A percentile compares a stretch with the other conserved stretches of the same genome.
Conservation (phyloP, 23 tunicate genomes). For the Halocynthia roretzi region DNA sequence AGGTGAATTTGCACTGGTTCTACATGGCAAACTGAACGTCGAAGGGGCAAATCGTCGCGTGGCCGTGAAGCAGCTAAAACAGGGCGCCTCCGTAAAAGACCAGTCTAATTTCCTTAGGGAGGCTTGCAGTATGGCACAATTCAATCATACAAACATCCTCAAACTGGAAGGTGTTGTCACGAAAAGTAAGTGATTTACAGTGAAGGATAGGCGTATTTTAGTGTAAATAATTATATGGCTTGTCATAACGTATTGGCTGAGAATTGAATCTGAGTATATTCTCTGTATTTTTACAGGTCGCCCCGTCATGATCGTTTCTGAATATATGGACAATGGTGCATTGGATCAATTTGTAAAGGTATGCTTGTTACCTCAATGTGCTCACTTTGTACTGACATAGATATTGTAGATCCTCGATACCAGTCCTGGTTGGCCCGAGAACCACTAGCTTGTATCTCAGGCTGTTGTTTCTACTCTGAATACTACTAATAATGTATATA, state of each 20-base stretch:
- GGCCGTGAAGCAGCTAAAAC: conserved; percentile 57
- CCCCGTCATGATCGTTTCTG: conserved; percentile 61
- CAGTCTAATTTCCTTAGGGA: conserved; percentile 75
- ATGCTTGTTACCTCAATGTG: background rate
- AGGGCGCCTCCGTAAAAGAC: conserved; percentile 55
- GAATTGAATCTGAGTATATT: background rate
- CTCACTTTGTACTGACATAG: background rate
- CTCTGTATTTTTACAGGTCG: conserved; percentile 21
- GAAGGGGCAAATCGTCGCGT: conserved; percentile 26
- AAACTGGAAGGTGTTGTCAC: conserved; percentile 85
- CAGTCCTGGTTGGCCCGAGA: background rate
- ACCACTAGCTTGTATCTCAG: too few species aligned
- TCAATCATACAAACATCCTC: conserved; percentile 51
- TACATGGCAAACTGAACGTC: conserved; percentile 32
- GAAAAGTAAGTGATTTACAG: conserved; percentile 33
- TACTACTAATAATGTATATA: too few species aligned
- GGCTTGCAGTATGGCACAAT: conserved; percentile 86
- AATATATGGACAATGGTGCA: conserved; percentile 85
- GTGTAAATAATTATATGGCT: too few species aligned
- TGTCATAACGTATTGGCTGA: too few species aligned
- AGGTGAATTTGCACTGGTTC: conserved; percentile 83
- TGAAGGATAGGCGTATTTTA: too few species aligned
- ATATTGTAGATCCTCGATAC: background rate
- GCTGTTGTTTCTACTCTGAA: too few species aligned
- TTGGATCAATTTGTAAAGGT: conserved; percentile 66